These are phyloP conservation scores for Chiloscyllium plagiosum DNA, from an alignment of 2,113 vertebrate genomes.

Conservation along the genomic window DNA sequence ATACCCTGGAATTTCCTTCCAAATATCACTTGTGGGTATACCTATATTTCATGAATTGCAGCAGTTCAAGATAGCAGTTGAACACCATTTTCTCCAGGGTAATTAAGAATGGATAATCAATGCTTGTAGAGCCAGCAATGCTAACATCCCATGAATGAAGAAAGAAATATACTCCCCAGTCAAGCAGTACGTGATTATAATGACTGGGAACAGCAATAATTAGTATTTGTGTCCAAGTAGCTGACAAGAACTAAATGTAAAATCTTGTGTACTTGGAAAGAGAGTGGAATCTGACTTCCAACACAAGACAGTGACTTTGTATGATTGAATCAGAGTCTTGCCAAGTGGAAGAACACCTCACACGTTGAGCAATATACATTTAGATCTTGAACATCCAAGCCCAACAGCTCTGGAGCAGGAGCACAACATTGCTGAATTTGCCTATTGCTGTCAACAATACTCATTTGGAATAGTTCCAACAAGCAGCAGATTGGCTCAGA, in stretches of 20 bases:
- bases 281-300: background rate
- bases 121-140: no score
- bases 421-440: background rate
- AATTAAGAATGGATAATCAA: no score
- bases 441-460: background rate
- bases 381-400: background rate
- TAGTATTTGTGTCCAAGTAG: background rate
- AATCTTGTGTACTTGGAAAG: background rate
- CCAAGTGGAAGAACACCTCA: background rate
- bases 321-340: background rate
- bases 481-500: background rate
- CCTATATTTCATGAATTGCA: no score
- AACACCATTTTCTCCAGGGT: no score
- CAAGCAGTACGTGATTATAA: background rate
- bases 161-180: background rate
- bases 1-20: no score
- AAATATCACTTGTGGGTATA: no score
- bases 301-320: background rate
- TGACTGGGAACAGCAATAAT: background rate
- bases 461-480: background rate
- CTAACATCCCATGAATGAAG: no score
- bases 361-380: background rate
- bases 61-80: no score
- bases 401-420: background rate
- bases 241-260: background rate